Evolutionary conservation across 2,797 vertebrate species (phyloP).

Genomic region (Melopsittacus undulatus): DNA sequence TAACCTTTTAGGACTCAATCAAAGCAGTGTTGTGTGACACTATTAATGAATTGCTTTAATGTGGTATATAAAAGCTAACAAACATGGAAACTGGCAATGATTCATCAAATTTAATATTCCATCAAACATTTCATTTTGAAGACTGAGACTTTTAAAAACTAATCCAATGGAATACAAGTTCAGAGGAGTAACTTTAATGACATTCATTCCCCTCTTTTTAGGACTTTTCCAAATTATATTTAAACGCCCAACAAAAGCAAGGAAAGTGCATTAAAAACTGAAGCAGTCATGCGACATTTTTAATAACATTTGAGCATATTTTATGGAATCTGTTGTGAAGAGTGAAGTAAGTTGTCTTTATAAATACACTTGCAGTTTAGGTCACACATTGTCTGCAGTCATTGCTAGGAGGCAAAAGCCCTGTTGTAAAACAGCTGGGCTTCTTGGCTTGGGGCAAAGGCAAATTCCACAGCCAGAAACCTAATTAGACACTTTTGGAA

Average conservation of each 20-base stretch:
- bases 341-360: conserved; percentile 54
- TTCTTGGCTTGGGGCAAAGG: conserved; percentile 68
- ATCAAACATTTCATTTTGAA: conserved; percentile 72
- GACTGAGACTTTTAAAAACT: conserved; percentile 56
- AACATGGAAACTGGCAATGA: conserved; percentile 74
- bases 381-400: conserved; percentile 61
- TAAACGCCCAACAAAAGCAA: conserved; percentile 36
- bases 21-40: conserved; percentile 75
- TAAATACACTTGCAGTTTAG: conserved; percentile 65
- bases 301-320: conserved; percentile 47
- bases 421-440: conserved; percentile 69
- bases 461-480: conserved; percentile 71
- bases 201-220: conserved; percentile 17
- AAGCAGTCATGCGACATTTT: conserved; percentile 32
- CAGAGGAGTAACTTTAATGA: conserved; percentile 25
- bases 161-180: conserved; percentile 54
- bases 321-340: conserved; percentile 53
- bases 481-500: conserved; percentile 71
- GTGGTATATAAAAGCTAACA: conserved; percentile 77
- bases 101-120: conserved; percentile 80
- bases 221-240: conserved; percentile 1
- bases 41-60: conserved; percentile 79
- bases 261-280: conserved; percentile 32
- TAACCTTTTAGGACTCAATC: conserved; percentile 79
- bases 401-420: conserved; percentile 66